phyloP scores from a whole-genome alignment of 2,888 invertebrate genomes.

The Mechanitis messenoides region DNA sequence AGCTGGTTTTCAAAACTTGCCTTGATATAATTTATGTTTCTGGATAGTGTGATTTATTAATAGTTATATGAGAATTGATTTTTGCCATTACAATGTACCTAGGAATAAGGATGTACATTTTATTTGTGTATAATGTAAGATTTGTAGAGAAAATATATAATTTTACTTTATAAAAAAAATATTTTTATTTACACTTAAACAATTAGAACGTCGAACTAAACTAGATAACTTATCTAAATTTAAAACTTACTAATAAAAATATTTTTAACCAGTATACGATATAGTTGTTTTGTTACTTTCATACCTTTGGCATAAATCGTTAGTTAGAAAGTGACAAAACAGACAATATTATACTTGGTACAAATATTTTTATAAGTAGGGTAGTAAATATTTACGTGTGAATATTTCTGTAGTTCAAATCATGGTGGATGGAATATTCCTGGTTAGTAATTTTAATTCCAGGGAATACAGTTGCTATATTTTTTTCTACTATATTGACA shows the following conservation, averaged over 20 bases:
- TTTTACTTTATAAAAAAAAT: slow-evolving; percentile 28
- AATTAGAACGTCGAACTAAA: slow-evolving; percentile 4
- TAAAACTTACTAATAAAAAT: too few species aligned
- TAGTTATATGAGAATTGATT: slow-evolving; percentile 55
- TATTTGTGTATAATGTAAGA: slow-evolving; percentile 71
- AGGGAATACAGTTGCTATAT: slow-evolving; percentile 42
- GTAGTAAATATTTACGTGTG: slow-evolving; percentile 37
- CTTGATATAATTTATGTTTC: slow-evolving; percentile 64
- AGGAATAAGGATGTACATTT: slow-evolving; percentile 73
- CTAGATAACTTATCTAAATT: too few species aligned
- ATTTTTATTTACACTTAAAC: slow-evolving; percentile 18
- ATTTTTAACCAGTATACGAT: too few species aligned
- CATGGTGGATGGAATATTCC: slow-evolving; percentile 33
- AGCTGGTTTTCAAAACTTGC: slow-evolving; percentile 48
- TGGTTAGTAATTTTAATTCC: slow-evolving; percentile 42
- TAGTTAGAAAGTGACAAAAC: too few species aligned
- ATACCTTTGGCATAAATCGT: too few species aligned
- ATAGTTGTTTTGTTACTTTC: too few species aligned
- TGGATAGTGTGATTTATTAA: slow-evolving; percentile 53
- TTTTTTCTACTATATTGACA: slow-evolving; percentile 57
- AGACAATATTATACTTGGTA: too few species aligned
- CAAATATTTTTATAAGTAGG: neutral
- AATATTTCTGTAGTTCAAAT: slow-evolving; percentile 52
- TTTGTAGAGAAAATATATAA: slow-evolving; percentile 68
- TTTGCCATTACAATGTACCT: slow-evolving; percentile 73